phyloP scores from a whole-genome alignment of 2,888 invertebrate species.

The Pomacea canaliculata region DNA sequence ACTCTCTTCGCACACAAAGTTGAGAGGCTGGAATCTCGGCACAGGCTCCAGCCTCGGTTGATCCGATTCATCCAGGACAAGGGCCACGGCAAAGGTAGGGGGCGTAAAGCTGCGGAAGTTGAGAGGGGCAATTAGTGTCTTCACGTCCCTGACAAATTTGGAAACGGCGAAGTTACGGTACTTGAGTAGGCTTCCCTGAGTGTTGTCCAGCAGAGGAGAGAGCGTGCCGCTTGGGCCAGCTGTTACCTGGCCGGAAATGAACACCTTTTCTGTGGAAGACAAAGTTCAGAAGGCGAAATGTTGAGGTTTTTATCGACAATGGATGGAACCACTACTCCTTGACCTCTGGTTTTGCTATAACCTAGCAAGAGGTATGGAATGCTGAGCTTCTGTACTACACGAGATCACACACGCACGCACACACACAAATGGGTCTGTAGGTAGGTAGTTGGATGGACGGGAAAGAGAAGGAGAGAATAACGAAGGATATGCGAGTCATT shows the following conservation, averaged over 20 bases:
- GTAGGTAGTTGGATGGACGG: too few relatives aligned
- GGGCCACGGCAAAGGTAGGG: conserved; percentile 1
- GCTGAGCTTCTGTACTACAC: too few relatives aligned
- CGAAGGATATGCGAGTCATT: neutral
- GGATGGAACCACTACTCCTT: too few relatives aligned
- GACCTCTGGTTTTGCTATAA: too few relatives aligned
- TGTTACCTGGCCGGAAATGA: conserved; percentile 17
- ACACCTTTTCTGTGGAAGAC: conserved; percentile 6
- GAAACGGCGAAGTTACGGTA: conserved; percentile 17
- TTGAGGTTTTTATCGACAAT: neutral
- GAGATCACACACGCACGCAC: too few relatives aligned
- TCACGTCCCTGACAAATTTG: neutral
- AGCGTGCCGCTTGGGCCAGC: neutral
- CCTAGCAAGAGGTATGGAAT: too few relatives aligned
- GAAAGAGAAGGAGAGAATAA: too few relatives aligned
- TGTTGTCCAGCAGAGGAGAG: neutral
- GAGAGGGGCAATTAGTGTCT: too few relatives aligned
- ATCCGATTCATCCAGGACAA: neutral
- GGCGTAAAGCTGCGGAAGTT: neutral
- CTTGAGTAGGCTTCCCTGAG: neutral
- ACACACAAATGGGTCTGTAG: neutral
- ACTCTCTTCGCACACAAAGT: conserved; percentile 21
- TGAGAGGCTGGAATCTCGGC: neutral
- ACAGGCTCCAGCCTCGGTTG: neutral
- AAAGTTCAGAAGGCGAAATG: too few relatives aligned